Base-by-base conservation (phyloP, 1,140 invertebrate species). In the Atopsyche davidsoni region DNA sequence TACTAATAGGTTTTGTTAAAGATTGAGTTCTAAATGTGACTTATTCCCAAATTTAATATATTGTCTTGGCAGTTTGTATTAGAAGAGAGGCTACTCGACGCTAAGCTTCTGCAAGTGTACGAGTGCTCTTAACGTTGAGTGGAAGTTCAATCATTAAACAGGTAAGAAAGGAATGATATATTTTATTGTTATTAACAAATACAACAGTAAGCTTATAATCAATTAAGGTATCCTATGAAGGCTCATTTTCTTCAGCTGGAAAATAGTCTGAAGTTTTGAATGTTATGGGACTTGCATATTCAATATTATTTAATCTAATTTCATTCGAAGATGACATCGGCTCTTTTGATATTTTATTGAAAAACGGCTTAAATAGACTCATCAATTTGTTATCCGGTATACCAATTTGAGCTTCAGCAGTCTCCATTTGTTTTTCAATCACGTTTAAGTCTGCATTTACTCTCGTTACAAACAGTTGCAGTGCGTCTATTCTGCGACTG, bases 371-470 rank as follows among this genome's bases (percentile, higher is more conserved):
- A 2, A 74, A 55, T 22, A 74, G 63, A 50, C 59, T 69, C 58
- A 63, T 72, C 2, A 74, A 50, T 57, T 67, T 72, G 46, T 64
- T 72, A 19, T 74, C 70, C 57, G 72, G 52, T 6, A 52, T 52
- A 54, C 67, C 68, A 59, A 75, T 69, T 44, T 72, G 65, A 21
- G 44, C 17, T 63, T 75, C 73, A 35, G 71, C 73, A 43, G 64
- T 66, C 51, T 70, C 67, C 14, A 75, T 64, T 59, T 67, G 62
- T 54, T 67, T 69, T 59, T 75, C 73, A 19, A 74, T 34, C 6
- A 62, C 28, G 48, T 70, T 64, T n/a, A 75, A 48, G 58, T 74
- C 71, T 6, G 45, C 53, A 46, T 66, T 62, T 17, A 75, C 58
- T 56, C 61, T 68, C 7, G 52, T 36, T 13, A 75, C 58, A 17